A percentile compares a stretch with the other conserved stretches of the same genome.
Evolutionary conservation across 1,140 invertebrate species (phyloP).

Genomic region (Anagrus nilaparvatae): DNA sequence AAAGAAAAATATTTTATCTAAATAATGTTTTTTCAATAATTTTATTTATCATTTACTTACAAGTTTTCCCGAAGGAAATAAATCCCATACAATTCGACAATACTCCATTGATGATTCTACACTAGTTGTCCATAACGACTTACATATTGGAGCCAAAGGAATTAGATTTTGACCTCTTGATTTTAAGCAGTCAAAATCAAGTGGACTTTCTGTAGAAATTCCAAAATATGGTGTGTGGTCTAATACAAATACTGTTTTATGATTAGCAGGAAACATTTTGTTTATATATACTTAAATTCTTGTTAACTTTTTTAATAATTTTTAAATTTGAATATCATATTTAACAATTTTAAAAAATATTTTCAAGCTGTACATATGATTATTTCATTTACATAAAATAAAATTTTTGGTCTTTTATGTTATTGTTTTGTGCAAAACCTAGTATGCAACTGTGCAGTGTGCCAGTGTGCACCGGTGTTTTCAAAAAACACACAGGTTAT

Average conservation of each 20-base stretch:
- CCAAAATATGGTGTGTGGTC: conserved; percentile 86
- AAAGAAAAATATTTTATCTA: too few species aligned
- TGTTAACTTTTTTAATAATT: too few species aligned
- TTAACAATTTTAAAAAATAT: too few species aligned
- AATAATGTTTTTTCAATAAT: conserved; percentile 7
- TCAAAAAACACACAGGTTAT: too few species aligned
- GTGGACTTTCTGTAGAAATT: conserved; percentile 71
- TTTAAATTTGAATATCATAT: too few species aligned
- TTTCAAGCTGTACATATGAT: too few species aligned
- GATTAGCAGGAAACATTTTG: conserved; percentile 56
- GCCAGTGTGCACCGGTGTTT: too few species aligned
- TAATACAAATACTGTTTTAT: conserved; percentile 91
- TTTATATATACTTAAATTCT: too few species aligned
- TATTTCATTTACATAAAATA: too few species aligned
- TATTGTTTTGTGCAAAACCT: too few species aligned
- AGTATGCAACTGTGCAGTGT: too few species aligned
- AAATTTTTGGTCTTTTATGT: too few species aligned
- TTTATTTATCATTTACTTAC: conserved; percentile 42
- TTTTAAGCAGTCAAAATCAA: conserved; percentile 83
- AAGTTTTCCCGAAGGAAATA: conserved; percentile 81
- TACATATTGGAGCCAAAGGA: conserved; percentile 67
- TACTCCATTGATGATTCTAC: conserved; percentile 92
- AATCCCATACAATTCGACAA: conserved; percentile 91
- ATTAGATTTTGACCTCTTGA: conserved; percentile 57
- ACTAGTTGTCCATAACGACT: conserved; percentile 89